Evolutionary conservation across 2,888 invertebrate species (phyloP), one percentile per base, ranked within the genome.

Genomic region (Drosophila conformis): DNA sequence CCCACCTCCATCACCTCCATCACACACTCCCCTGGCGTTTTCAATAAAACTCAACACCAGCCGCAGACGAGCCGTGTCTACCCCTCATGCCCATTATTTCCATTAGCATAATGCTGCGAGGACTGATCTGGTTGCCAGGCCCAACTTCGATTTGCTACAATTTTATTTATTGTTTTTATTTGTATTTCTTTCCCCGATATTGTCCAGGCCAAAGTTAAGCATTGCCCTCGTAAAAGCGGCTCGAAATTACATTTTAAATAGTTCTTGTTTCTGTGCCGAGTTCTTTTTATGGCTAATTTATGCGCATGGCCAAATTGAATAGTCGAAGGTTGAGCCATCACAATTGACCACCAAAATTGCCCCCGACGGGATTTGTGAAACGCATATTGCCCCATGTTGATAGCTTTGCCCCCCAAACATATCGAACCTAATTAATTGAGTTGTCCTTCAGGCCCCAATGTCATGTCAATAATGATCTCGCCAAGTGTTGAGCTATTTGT

Each of bases 281-380:
- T 42, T 52, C 15, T 74, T 74, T 46, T 91, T 88, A 92, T 90
- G 83, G 89, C 90, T 88, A 91, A 92, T 90, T 90, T 91, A 92
- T 92, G 92, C 87, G 82, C 87, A 80, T 86, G 70, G 67, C 58
- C 25, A 77, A 80, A 83, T 90, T 87, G 80, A 81, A 76, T 78
- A 18, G 42, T 29, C 54, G 53, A 64, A 53, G 58, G 64, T 63
- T 72, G 29, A 25, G 15, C 38, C 69, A 59, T 48, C 46, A 31
- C 10, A 38, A 56, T n/a, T 76, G 76, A 73, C 76, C 76, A 61
- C 58, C 59, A 42, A 31, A 66, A 63, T 73, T 13, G 46, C 54
- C 29, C 35, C n/a, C 38, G 40, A 52, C 51, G 46, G 51, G 61
- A 54, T 68, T 61, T 49, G 48, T 52, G n/a, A 33, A 56, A 36